phyloP scores from a whole-genome alignment of 2,113 vertebrate genomes.

The Cromileptes altivelis region DNA sequence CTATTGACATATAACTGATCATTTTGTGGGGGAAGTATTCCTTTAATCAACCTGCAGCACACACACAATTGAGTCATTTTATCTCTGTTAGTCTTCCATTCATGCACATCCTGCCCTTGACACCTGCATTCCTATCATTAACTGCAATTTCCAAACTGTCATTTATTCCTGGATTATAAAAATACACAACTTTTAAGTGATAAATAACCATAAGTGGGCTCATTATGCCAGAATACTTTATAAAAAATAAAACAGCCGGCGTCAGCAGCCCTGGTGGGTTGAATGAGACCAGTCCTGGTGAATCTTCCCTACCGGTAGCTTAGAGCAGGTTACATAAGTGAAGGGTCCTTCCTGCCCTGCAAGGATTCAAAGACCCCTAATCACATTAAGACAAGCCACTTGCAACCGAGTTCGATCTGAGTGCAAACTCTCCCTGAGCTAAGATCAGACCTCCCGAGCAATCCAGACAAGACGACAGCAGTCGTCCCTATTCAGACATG shows the following conservation, averaged over 20 bases:
- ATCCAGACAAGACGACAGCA: conserved; percentile 59
- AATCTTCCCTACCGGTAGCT: neutral
- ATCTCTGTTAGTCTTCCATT: neutral
- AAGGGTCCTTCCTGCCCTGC: conserved; percentile 8
- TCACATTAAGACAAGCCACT: conserved; percentile 81
- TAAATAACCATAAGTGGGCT: neutral
- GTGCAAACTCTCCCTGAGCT: conserved; percentile 67
- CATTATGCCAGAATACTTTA: conserved; percentile 5
- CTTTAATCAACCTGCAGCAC: conserved; percentile 1
- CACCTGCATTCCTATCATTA: conserved; percentile 3
- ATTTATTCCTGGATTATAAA: conserved; percentile 1
- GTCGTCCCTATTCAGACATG: conserved; percentile 50
- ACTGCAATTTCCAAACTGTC: neutral
- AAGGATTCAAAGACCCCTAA: conserved; percentile 71
- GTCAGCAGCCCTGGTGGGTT: neutral
- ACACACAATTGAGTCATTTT: neutral
- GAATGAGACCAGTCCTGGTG: neutral
- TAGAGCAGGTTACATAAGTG: conserved; percentile 38
- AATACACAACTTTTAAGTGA: neutral
- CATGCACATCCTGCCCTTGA: neutral
- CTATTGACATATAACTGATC: too few species aligned
- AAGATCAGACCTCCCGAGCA: conserved; percentile 54
- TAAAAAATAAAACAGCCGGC: neutral
- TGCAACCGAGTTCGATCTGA: conserved; percentile 58
- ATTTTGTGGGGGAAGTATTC: too few species aligned